Conservation (phyloP, 2,797 vertebrate species). For the Karalla daura region DNA sequence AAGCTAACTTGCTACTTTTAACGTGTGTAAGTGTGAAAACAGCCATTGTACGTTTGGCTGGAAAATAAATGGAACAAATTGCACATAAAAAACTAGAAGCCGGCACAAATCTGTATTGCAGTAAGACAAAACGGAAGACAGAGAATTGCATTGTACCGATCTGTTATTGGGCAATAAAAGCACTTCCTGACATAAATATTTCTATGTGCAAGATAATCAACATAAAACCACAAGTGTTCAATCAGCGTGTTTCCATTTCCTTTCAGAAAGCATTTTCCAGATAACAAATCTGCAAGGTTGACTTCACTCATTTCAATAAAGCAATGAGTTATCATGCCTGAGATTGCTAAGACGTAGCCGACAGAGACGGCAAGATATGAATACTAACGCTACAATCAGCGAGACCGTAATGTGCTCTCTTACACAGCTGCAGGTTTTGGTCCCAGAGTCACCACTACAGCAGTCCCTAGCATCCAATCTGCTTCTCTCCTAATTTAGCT, state of each 20-base stretch:
- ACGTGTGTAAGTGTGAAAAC: too few relatives aligned
- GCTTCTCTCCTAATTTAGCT: too few relatives aligned
- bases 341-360: background rate
- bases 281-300: background rate
- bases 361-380: background rate
- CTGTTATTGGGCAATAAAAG: background rate
- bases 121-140: background rate
- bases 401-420: too few relatives aligned
- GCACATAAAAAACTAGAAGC: background rate
- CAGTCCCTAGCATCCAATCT: too few relatives aligned
- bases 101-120: constrained; percentile 9
- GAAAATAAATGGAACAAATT: constrained; percentile 6
- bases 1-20: too few relatives aligned
- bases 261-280: background rate
- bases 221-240: background rate
- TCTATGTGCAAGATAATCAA: background rate
- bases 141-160: background rate
- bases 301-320: background rate
- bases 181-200: constrained; percentile 8
- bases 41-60: constrained; percentile 1
- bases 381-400: background rate
- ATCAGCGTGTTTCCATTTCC: constrained; percentile 1
- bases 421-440: too few relatives aligned
- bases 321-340: background rate
- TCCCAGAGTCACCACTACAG: too few relatives aligned